Evolutionary conservation across 1,140 invertebrate genomes (phyloP).

Genomic region (Scaptodrosophila lebanonensis): DNA sequence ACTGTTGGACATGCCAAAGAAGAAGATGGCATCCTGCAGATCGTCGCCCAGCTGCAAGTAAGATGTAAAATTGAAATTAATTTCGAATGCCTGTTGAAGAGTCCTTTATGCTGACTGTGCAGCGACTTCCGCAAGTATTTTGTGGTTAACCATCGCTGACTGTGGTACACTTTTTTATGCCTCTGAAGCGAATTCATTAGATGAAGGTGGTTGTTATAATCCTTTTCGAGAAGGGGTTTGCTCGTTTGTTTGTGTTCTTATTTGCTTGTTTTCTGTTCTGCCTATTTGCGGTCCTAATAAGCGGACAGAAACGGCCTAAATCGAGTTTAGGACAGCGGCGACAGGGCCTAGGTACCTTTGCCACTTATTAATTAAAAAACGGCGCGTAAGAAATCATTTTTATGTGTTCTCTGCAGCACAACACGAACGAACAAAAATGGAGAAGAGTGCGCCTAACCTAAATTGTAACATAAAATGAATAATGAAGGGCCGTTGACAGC

Average conservation of each 20-base stretch:
- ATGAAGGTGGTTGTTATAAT: no score
- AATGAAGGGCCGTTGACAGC: constrained; percentile 10
- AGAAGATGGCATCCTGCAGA: constrained; percentile 84
- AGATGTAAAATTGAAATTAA: constrained; percentile 50
- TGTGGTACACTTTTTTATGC: constrained; percentile 1
- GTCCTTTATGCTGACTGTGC: constrained; percentile 14
- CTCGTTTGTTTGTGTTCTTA: no score
- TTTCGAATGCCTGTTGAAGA: no score
- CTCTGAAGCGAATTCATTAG: constrained; percentile 18
- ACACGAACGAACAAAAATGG: background rate
- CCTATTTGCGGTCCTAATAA: no score
- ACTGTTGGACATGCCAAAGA: constrained; percentile 92
- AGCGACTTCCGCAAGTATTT: background rate
- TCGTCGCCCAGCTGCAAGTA: constrained; percentile 80
- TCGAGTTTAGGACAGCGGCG: constrained; percentile 40
- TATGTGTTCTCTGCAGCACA: constrained; percentile 22
- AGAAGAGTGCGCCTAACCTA: constrained; percentile 16
- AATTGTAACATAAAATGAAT: constrained; percentile 16
- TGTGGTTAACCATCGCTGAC: background rate
- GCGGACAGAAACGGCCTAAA: no score
- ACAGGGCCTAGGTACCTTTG: background rate
- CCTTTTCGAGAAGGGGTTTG: no score
- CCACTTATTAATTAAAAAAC: constrained; percentile 67
- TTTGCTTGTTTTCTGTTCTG: no score
- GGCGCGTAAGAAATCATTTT: constrained; percentile 55